Evolutionary conservation across 2,888 invertebrate species (phyloP).

Genomic region (Acrocera orbiculus): DNA sequence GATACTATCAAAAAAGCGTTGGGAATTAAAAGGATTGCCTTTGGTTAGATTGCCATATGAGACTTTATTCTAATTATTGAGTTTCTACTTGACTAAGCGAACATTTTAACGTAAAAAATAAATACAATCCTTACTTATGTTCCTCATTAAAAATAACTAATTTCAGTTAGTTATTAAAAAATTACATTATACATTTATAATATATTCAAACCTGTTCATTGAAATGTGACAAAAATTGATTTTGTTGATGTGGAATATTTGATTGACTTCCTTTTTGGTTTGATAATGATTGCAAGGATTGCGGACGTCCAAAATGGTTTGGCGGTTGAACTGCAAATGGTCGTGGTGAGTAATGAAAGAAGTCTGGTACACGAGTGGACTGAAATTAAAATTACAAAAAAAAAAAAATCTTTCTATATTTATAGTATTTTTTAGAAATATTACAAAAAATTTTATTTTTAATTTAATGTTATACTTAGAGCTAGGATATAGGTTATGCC

Average conservation of each 20-base stretch:
- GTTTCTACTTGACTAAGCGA: too few relatives aligned
- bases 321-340: conserved; percentile 21
- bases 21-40: too few relatives aligned
- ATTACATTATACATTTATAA: not conserved
- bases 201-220: conserved; percentile 23
- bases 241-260: conserved; percentile 29
- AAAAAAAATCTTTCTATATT: not conserved
- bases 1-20: too few relatives aligned
- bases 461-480: too few relatives aligned
- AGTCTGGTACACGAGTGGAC: conserved; percentile 25
- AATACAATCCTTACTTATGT: too few relatives aligned
- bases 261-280: conserved; percentile 13
- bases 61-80: too few relatives aligned
- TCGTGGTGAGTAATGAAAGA: conserved; percentile 30
- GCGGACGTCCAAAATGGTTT: conserved; percentile 21
- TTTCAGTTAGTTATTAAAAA: not conserved
- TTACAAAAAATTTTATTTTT: too few relatives aligned
- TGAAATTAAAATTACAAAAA: conserved; percentile 15
- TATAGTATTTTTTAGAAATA: not conserved
- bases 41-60: too few relatives aligned
- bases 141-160: not conserved
- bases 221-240: conserved; percentile 28
- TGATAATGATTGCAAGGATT: conserved; percentile 13
- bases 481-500: too few relatives aligned
- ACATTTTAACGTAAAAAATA: too few relatives aligned